A percentile compares a stretch with the other conserved stretches of the same genome.
These are phyloP conservation scores for Bothrops alternatus DNA, from an alignment of 2,797 vertebrate genomes.

Conservation along the genomic window DNA sequence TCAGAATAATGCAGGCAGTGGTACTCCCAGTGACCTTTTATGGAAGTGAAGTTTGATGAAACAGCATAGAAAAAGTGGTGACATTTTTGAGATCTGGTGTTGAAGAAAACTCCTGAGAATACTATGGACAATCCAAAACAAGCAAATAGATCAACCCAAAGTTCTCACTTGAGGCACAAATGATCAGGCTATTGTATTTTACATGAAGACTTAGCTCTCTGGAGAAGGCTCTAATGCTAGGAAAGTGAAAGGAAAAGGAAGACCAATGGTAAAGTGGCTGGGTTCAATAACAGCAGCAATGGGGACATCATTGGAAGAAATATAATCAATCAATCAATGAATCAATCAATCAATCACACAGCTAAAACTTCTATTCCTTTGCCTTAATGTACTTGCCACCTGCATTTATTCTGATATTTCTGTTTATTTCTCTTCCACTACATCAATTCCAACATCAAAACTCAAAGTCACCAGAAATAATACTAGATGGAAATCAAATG, in stretches of 20 bases:
- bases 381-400: background rate
- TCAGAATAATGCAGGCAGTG: background rate
- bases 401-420: background rate
- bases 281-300: background rate
- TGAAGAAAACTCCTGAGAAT: background rate
- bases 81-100: background rate
- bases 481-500: background rate
- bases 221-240: background rate
- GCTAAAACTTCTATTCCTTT: background rate
- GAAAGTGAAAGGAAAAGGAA: background rate
- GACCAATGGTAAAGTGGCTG: background rate
- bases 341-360: background rate
- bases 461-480: background rate
- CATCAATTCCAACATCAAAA: background rate
- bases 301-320: background rate
- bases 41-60: background rate
- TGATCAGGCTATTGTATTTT: background rate
- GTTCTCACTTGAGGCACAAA: background rate
- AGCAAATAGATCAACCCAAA: background rate
- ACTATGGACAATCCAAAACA: background rate
- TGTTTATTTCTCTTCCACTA: background rate
- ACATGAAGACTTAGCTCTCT: background rate
- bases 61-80: background rate
- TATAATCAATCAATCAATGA: background rate
- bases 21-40: background rate